Base-by-base conservation (phyloP, 64 coral and sea anemone genomes). In the Orbicella faveolata region DNA sequence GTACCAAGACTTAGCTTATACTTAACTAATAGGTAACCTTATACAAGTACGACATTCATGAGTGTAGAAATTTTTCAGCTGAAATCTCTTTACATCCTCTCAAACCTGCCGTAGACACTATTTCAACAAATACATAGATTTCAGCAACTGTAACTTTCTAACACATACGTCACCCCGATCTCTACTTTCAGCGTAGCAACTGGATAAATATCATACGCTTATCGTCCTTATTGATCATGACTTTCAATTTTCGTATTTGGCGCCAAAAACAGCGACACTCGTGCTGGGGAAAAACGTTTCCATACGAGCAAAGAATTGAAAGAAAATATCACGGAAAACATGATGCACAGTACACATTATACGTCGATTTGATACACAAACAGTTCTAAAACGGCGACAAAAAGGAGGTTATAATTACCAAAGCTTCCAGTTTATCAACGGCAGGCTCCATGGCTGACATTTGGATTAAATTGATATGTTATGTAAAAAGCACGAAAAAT, bases 381-480 rank as follows among this genome's bases (percentile, higher is more conserved):
- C 1, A 1, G 1, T 19, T 88, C 4, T 16, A 30, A 15, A 15
- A 67, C 25, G 57, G 19, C 16, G 12, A 48, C 41, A 75, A 72
- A 75, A 64, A 39, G 39, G 70, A 70, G 54, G n/a, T 33, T 6
- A 88, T 75, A 88, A 61, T 96, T 84, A 96, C 95, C 78, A 96
- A 86, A 39, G 95, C 95, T 91, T 96, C 95, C 2, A 96, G 90
- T 66, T 96, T 96, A 69, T 96, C 86, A 41, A 96, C 89, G 2
- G 90, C 92, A n/a, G 86, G 77, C 69, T 96, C 95, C 95, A 96
- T 96, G 77, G 18, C 33, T 67, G 35, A 10, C 57, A 35, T 52
- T n/a, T 2, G 2, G 0, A 21, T 6, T 0, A 70, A 73, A 10
- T 26, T 33, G 8, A 70, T 12, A 7, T 0, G 23, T 83, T 15